phyloP scores from a whole-genome alignment of 2,797 vertebrate genomes.

The Jordanella pulchra region DNA sequence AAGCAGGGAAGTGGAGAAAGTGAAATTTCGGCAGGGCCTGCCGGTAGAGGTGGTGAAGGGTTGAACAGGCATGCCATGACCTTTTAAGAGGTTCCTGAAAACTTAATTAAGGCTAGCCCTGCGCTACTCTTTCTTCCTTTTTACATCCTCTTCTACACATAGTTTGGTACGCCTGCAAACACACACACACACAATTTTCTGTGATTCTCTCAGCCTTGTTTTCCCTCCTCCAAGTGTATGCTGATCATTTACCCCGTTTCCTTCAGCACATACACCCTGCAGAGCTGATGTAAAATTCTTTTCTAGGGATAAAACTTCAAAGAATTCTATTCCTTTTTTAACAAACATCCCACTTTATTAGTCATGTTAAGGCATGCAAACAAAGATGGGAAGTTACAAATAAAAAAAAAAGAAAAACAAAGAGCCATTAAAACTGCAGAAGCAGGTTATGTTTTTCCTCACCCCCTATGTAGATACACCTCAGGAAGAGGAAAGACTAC shows the following conservation, averaged over 20 bases:
- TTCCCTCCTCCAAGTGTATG: slow-evolving; percentile 22
- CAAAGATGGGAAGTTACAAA: slow-evolving; percentile 15
- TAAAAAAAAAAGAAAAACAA: slow-evolving; percentile 29
- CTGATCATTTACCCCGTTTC: slow-evolving; percentile 42
- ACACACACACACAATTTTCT: slow-evolving; percentile 12
- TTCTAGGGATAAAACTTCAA: slow-evolving; percentile 40
- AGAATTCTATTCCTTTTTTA: slow-evolving; percentile 35
- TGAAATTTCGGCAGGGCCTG: slow-evolving; percentile 58
- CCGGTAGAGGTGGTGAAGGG: slow-evolving; percentile 33
- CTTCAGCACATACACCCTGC: slow-evolving; percentile 26
- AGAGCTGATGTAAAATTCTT: slow-evolving; percentile 26
- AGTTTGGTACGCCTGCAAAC: background rate
- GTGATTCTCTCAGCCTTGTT: slow-evolving; percentile 20
- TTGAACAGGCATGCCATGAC: slow-evolving; percentile 68
- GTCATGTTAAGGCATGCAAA: slow-evolving; percentile 15
- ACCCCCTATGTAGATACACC: slow-evolving; percentile 57
- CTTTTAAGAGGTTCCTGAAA: slow-evolving; percentile 80
- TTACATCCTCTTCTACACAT: slow-evolving; percentile 22
- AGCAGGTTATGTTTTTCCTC: slow-evolving; percentile 47
- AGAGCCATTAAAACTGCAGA: slow-evolving; percentile 67
- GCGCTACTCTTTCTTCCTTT: slow-evolving; percentile 43
- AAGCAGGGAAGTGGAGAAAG: slow-evolving; percentile 29
- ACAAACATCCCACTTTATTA: slow-evolving; percentile 19
- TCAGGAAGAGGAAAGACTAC: slow-evolving; percentile 31
- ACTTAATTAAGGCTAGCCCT: slow-evolving; percentile 75